phyloP scores from a whole-genome alignment of 2,888 invertebrate genomes.

The Leucania comma region DNA sequence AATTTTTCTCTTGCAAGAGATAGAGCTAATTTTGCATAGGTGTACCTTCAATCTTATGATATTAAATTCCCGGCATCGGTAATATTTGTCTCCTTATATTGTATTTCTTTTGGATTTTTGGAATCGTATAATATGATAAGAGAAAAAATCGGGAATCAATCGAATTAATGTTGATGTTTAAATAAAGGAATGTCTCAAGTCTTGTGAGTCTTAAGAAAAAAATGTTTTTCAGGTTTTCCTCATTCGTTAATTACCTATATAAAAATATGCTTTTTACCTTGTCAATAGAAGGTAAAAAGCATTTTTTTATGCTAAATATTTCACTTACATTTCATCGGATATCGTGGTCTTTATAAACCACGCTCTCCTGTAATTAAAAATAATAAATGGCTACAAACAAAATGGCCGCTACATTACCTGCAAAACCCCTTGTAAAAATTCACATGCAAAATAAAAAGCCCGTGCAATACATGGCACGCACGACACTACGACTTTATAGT shows the following conservation, averaged over 20 bases:
- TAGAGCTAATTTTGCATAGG: slow-evolving; percentile 67
- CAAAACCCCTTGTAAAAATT: slow-evolving; percentile 52
- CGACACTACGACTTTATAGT: slow-evolving; percentile 51
- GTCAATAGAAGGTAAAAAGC: too few species aligned
- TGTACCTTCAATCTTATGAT: slow-evolving; percentile 54
- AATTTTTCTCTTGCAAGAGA: slow-evolving; percentile 65
- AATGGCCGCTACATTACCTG: slow-evolving; percentile 29
- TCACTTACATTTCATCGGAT: slow-evolving; percentile 19
- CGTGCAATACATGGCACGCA: slow-evolving; percentile 37
- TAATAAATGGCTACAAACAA: slow-evolving; percentile 34
- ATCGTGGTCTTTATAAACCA: slow-evolving; percentile 4
- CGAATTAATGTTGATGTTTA: neutral
- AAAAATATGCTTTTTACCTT: neutral
- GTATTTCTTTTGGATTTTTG: slow-evolving; percentile 15
- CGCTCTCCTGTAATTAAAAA: slow-evolving; percentile 18
- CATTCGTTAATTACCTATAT: neutral
- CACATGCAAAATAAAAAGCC: slow-evolving; percentile 41
- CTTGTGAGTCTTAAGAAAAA: neutral
- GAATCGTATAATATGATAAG: neutral
- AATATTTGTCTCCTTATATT: slow-evolving; percentile 40
- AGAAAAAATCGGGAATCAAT: neutral
- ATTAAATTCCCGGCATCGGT: slow-evolving; percentile 43
- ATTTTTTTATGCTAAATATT: slow-evolving; percentile 19
- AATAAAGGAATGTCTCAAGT: neutral
- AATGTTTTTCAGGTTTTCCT: neutral